Evolutionary conservation across 2,113 vertebrate species (phyloP).

Genomic region (Meleagris gallopavo): DNA sequence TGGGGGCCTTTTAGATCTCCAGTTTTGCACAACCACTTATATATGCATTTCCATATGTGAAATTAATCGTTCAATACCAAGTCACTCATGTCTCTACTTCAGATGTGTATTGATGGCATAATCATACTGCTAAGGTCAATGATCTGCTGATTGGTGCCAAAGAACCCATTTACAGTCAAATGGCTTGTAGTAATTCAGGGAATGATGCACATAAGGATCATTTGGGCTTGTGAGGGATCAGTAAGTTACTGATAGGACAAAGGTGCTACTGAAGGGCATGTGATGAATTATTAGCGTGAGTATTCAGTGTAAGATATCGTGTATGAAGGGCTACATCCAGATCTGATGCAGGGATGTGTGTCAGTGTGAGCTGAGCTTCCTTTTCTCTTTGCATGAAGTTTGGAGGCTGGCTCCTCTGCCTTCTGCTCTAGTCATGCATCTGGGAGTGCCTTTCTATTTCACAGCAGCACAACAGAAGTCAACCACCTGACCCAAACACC

Average conservation of each 20-base stretch:
- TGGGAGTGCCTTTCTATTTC: not conserved
- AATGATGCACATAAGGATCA: not conserved
- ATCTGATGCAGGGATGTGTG: not conserved
- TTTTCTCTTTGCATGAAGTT: not conserved
- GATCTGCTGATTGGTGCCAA: constrained; percentile 24
- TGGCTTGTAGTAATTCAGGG: constrained; percentile 52
- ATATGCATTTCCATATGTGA: not conserved
- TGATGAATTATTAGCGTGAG: not conserved
- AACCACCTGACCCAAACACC: not conserved
- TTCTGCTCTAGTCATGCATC: not conserved
- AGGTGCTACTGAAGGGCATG: not conserved
- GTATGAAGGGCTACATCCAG: not conserved
- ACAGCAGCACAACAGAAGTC: not conserved
- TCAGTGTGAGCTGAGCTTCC: not conserved
- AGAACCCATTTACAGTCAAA: constrained; percentile 60
- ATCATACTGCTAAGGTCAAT: not conserved
- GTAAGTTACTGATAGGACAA: not conserved
- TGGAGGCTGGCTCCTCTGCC: not conserved
- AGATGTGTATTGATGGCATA: not conserved
- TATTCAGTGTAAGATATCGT: not conserved
- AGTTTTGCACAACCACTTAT: not conserved
- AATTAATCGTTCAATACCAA: not conserved
- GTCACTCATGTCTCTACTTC: not conserved
- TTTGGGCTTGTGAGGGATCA: constrained; percentile 31
- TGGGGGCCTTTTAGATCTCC: not conserved